A percentile compares a stretch with the other conserved stretches of the same genome.
Conservation (phyloP, 2,113 vertebrate species). For the Mirounga angustirostris region DNA sequence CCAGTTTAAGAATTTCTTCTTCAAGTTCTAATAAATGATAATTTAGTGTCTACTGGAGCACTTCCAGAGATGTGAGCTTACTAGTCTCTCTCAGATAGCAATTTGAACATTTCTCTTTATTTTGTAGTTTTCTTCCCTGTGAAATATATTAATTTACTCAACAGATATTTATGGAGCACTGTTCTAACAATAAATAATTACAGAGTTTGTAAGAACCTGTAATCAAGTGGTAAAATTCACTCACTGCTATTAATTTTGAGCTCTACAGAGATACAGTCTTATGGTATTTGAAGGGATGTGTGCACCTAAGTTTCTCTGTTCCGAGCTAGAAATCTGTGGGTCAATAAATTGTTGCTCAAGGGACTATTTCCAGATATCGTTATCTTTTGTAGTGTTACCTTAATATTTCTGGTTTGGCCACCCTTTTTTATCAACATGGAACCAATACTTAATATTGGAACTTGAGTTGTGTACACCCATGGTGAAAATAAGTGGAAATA, state of each 20-base stretch:
- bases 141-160: slow-evolving; percentile 15
- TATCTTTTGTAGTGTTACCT: not conserved
- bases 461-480: not conserved
- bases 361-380: not conserved
- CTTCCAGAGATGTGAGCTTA: not conserved
- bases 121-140: not conserved
- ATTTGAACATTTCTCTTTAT: not conserved
- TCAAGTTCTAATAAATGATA: not conserved
- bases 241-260: not conserved
- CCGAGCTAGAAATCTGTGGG: not conserved
- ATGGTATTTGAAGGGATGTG: not conserved
- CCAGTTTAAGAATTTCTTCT: not conserved
- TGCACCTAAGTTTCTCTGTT: not conserved
- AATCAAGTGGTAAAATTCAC: not conserved
- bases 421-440: not conserved
- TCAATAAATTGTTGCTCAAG: not conserved
- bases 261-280: not conserved
- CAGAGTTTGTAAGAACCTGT: not conserved
- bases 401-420: not conserved
- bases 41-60: not conserved
- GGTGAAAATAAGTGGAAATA: not conserved
- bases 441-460: not conserved
- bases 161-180: not conserved
- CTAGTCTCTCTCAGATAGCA: not conserved
- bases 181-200: not conserved